phyloP scores from a whole-genome alignment of 2,113 vertebrate species.

The Salvator merianae region DNA sequence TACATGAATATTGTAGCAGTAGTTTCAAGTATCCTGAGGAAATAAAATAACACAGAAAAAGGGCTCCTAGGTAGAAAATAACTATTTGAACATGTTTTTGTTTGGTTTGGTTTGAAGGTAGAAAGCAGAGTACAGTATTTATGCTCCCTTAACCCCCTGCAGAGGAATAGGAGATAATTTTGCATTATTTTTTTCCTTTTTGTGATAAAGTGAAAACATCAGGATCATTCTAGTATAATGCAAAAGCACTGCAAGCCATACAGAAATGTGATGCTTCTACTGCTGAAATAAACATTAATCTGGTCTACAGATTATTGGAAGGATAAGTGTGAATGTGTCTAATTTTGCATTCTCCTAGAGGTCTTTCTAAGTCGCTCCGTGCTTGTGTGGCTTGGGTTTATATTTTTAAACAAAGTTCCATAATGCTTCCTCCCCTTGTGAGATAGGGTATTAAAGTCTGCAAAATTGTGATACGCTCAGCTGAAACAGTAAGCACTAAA shows the following conservation, averaged over 20 bases:
- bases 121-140: not conserved
- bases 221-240: not conserved
- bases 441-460: not conserved
- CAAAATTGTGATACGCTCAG: not conserved
- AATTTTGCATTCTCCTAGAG: not conserved
- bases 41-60: not conserved
- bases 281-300: not conserved
- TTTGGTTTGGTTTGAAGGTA: not conserved
- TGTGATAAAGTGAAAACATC: not conserved
- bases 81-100: not conserved
- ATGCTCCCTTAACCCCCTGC: too few relatives aligned
- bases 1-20: not conserved
- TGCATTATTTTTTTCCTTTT: not conserved
- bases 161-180: not conserved
- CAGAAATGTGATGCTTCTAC: not conserved
- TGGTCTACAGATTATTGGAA: not conserved
- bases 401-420: not conserved
- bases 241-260: not conserved
- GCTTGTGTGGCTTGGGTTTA: not conserved
- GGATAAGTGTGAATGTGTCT: not conserved
- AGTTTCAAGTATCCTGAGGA: not conserved
- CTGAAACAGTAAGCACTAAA: not conserved
- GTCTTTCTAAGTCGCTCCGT: not conserved
- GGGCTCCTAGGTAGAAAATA: not conserved
- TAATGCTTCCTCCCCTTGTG: not conserved